Evolutionary conservation across 2,888 invertebrate genomes (phyloP), one percentile per base, ranked within the genome.

Genomic region (Aspidiotus rigidus): DNA sequence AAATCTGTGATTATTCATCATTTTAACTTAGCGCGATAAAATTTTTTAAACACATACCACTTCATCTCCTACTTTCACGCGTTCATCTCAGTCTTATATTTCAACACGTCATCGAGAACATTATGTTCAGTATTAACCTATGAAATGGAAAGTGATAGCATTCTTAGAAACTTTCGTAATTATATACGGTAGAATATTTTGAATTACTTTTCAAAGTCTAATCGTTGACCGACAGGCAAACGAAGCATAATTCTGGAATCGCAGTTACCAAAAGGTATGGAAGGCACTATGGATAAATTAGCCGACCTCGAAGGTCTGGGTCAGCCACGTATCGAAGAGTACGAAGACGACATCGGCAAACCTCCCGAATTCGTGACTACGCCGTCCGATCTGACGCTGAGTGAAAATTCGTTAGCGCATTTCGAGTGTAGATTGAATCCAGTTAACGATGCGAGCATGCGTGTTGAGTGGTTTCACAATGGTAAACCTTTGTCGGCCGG

Each of bases 391-490:
- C 83, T 91, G 71, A 85, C 88, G 17, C 80, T 95, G 57, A 83
- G 85, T 9, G 95, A 96, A 80, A 93, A 93, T 76, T 86, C 89
- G 7, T 82, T 93, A 71, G 94, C 94, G 62, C 93, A 95, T 79
- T 94, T 95, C 75, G 94, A 96, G 79, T 93, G 93, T 76, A 86
- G 91, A 69, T 80, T 94, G 70, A 85, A 87, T 73, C 95, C 94
- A 16, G 85, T 93, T 15, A 93, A 93, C 76, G 95, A 95, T 78
- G 89, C 92, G 7, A 92, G 91, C 76, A 90, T 95, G 89, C 83
- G 90, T 74, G 93, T 95, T 11, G 96, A 97, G 80, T 98, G 97
- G 97, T 97, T 86, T 85, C 95, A 95, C 77, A 95, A 99, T 78
- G 97, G 95, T 57, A 90, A 94, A 79, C 88, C 94, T 6, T 83